Evolutionary conservation across 2,113 vertebrate species (phyloP).

Genomic region (Otus sunia): DNA sequence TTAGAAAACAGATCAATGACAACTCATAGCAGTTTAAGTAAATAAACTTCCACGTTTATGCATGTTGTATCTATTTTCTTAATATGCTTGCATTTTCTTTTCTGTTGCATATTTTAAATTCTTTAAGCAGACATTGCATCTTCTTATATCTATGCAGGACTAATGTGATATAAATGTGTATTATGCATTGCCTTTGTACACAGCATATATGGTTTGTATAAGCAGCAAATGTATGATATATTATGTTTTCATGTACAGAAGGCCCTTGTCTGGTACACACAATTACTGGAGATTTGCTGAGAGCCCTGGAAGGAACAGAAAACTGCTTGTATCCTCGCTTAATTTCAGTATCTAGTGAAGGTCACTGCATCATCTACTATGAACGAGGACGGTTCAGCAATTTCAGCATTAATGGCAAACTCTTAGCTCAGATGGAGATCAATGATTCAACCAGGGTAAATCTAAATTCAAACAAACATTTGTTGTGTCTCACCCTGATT

Average conservation of each 20-base stretch:
- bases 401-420: slow-evolving; percentile 98
- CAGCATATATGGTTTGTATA: neutral
- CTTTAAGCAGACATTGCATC: neutral
- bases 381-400: slow-evolving; percentile 95
- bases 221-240: neutral
- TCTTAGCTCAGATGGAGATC: slow-evolving; percentile 97
- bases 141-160: neutral
- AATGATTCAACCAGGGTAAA: slow-evolving; percentile 93
- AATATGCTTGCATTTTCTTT: neutral
- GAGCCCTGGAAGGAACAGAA: slow-evolving; percentile 93
- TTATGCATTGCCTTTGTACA: neutral
- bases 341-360: slow-evolving; percentile 97
- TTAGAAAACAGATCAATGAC: neutral
- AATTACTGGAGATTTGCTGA: slow-evolving; percentile 95
- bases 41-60: neutral
- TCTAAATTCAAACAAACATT: neutral
- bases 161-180: neutral
- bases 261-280: slow-evolving; percentile 98
- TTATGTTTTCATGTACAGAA: slow-evolving; percentile 77
- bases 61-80: neutral
- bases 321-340: slow-evolving; percentile 86
- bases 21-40: neutral
- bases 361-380: slow-evolving; percentile 97
- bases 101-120: neutral
- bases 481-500: neutral